Evolutionary conservation across 2,797 vertebrate species (phyloP), one percentile per base, ranked within the genome.

Genomic region (Vultur gryphus): DNA sequence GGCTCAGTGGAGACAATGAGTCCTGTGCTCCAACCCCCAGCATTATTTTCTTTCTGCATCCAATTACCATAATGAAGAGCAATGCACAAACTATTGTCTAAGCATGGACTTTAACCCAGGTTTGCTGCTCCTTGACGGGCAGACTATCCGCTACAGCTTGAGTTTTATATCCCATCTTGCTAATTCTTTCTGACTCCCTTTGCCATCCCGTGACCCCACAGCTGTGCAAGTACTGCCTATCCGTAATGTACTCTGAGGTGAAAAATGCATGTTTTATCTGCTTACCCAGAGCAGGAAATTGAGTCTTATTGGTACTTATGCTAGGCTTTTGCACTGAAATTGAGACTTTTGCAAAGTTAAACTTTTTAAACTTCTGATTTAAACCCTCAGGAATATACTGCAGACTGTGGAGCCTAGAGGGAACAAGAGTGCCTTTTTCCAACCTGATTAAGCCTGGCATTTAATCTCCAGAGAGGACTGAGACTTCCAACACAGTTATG

Each of bases 401-500:
- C 76, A 95, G 87, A 6, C 82, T 89, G 39, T 64, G 72, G 61
- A 88, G 84, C 84, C 92, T 89, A 61, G 46, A 75, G 84, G 81
- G 84, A 93, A 88, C 1, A 20, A 72, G 82, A 89, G 37, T 75
- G 16, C 79, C 79, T 94, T 89, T 67, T 86, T 69, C 91, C 82
- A 85, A 11, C 35, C 15, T 96, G 89, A 96, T 96, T 94, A 87
- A 93, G 79, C 39, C 69, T 96, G 92, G 57, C 96, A 95, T 84
- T 94, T 95, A 96, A 93, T 91, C 91, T 96, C 95, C 87, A 94
- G 95, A 86, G 92, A 92, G 65, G 71, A 39, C 19, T 20, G 57
- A 89, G 82, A 3, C 48, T 95, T 93, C 84, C 79, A 78, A 51
- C 21, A 44, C 28, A 21, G 70, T 95, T 96, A 57, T 75, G 61